Evolutionary conservation across 2,797 vertebrate species (phyloP).

Genomic region (Nannoperca australis): DNA sequence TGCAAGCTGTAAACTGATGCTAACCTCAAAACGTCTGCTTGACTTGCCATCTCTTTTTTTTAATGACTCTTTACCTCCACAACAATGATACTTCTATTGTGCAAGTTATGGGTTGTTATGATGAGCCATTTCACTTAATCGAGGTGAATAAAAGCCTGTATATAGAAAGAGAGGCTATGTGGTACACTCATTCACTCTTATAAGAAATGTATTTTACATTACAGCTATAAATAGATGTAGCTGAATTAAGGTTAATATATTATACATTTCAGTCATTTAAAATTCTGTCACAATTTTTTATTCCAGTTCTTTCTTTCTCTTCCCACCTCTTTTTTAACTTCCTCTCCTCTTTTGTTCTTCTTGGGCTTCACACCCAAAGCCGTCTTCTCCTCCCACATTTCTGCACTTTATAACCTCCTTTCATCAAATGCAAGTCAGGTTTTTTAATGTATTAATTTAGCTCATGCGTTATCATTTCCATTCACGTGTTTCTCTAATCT

Average conservation of each 20-base stretch:
- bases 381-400: neutral
- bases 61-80: conserved; percentile 8
- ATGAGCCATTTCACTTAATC: conserved; percentile 7
- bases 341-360: conserved; percentile 15
- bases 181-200: neutral
- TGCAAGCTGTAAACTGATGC: conserved; percentile 44
- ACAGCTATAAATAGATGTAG: conserved; percentile 50
- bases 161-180: neutral
- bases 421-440: conserved; percentile 16
- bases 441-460: conserved; percentile 61
- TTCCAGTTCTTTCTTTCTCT: conserved; percentile 16
- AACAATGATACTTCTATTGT: neutral
- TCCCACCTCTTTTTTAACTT: conserved; percentile 3
- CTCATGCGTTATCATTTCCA: conserved; percentile 47
- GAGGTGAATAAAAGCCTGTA: conserved; percentile 18
- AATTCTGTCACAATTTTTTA: conserved; percentile 35
- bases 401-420: neutral
- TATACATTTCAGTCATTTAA: conserved; percentile 56
- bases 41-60: conserved; percentile 14
- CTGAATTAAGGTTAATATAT: conserved; percentile 55
- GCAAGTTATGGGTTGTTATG: conserved; percentile 1
- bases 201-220: conserved; percentile 34
- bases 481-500: conserved; percentile 48
- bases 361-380: conserved; percentile 9
- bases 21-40: conserved; percentile 48